A percentile compares a stretch with the other conserved stretches of the same genome.
Evolutionary conservation across 2,888 invertebrate species (phyloP).

Genomic region (Amphipyra tragopoginis): DNA sequence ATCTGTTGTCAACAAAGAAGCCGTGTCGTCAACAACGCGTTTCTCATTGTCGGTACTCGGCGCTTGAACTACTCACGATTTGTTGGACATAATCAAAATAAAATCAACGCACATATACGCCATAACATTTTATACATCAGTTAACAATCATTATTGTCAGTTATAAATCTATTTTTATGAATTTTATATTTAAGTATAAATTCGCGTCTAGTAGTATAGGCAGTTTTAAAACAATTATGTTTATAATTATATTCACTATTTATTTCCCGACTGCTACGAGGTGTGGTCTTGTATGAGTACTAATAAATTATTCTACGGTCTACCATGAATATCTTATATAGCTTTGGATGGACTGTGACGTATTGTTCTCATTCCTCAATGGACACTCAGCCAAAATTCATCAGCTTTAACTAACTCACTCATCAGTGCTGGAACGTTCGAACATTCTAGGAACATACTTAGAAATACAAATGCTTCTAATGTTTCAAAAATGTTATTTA

Average conservation of each 20-base stretch:
- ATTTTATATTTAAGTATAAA: constrained; percentile 88
- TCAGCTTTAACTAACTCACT: constrained; percentile 29
- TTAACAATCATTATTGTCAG: constrained; percentile 90
- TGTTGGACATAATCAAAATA: constrained; percentile 80
- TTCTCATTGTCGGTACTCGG: constrained; percentile 64
- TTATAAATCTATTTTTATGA: constrained; percentile 89
- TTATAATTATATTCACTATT: constrained; percentile 80
- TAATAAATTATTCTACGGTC: constrained; percentile 40
- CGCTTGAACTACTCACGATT: constrained; percentile 78
- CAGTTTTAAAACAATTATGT: constrained; percentile 88
- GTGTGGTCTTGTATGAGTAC: constrained; percentile 66
- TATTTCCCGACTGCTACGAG: constrained; percentile 71
- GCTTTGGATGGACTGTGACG: constrained; percentile 51
- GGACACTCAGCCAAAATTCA: constrained; percentile 39
- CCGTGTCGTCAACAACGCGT: constrained; percentile 22
- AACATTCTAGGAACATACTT: constrained; percentile 48
- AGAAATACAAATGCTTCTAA: constrained; percentile 20
- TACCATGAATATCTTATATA: constrained; percentile 43
- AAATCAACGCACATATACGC: constrained; percentile 84
- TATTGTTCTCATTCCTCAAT: constrained; percentile 51
- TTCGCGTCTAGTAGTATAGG: constrained; percentile 88
- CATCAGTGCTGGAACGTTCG: constrained; percentile 30
- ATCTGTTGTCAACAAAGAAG: constrained; percentile 20
- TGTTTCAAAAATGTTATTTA: constrained; percentile 11
- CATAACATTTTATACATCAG: constrained; percentile 89